phyloP scores from a whole-genome alignment of 2,797 vertebrate genomes.

The Sebastes vulpes region DNA sequence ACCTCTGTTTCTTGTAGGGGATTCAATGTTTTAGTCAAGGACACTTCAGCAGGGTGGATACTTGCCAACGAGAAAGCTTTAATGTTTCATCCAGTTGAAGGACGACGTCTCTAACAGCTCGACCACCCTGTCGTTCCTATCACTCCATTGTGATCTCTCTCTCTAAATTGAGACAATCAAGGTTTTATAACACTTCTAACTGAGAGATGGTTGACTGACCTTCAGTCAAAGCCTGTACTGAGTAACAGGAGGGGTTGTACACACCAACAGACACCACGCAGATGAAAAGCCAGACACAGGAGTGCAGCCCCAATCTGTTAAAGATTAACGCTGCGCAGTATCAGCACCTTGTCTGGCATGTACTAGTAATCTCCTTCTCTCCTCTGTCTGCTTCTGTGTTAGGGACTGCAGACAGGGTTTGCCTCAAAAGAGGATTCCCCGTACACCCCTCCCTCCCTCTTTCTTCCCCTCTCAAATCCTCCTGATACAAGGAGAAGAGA shows the following conservation, averaged over 20 bases:
- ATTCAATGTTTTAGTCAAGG: conserved; percentile 6
- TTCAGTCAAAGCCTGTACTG: conserved; percentile 7
- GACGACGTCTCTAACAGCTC: background rate
- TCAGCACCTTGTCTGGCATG: conserved; percentile 67
- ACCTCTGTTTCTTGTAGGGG: background rate
- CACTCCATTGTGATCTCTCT: background rate
- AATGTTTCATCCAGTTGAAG: background rate
- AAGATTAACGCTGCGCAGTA: conserved; percentile 69
- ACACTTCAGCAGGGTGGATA: background rate
- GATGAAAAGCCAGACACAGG: conserved; percentile 43
- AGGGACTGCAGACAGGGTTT: conserved; percentile 39
- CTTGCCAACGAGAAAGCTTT: background rate
- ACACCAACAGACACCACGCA: conserved; percentile 10
- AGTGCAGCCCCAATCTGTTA: conserved; percentile 58
- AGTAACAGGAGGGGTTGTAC: background rate
- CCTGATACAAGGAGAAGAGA: conserved; percentile 20
- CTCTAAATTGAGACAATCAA: conserved; percentile 12
- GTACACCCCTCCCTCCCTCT: conserved; percentile 2
- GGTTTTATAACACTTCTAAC: conserved; percentile 15
- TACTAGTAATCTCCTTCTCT: conserved; percentile 61
- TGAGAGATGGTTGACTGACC: conserved; percentile 27
- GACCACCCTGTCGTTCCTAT: background rate
- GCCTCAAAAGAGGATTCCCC: conserved; percentile 66
- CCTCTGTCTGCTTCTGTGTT: conserved; percentile 48
- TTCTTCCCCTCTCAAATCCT: conserved; percentile 44